A percentile compares a stretch with the other conserved stretches of the same genome.
Evolutionary conservation across 2,888 invertebrate species (phyloP).

Genomic region (Tromatobia lineatoria): DNA sequence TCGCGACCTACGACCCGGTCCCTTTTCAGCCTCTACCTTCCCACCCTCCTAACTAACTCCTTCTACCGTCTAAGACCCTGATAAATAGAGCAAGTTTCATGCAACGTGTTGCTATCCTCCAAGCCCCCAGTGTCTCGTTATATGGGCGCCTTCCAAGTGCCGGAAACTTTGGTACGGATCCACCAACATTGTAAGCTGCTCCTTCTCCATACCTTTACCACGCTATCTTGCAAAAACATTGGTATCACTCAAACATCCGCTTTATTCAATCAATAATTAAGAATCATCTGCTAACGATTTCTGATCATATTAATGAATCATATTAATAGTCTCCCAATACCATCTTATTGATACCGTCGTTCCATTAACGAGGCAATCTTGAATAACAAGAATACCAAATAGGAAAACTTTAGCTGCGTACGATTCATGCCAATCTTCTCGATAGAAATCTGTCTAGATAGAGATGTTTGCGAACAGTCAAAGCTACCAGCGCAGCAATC

Average conservation of each 20-base stretch:
- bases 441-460: not conserved
- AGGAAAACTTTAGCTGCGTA: not conserved
- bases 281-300: not conserved
- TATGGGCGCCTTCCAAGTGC: conserved; percentile 60
- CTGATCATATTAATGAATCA: not conserved
- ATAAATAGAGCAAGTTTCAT: conserved; percentile 72
- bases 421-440: not conserved
- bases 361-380: not conserved
- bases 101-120: conserved; percentile 71
- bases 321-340: not conserved
- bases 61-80: conserved; percentile 60
- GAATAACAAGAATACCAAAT: not conserved
- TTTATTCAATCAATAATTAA: too few relatives aligned
- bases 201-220: conserved; percentile 4
- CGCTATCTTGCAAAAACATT: not conserved
- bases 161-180: conserved; percentile 68
- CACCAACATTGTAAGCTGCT: conserved; percentile 51
- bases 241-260: not conserved
- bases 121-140: conserved; percentile 53
- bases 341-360: not conserved
- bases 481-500: not conserved
- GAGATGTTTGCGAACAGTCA: not conserved
- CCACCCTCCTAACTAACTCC: conserved; percentile 5
- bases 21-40: conserved; percentile 27
- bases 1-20: conserved; percentile 19